Evolutionary conservation across 2,113 vertebrate genomes (phyloP).

Genomic region (Amphilophus citrinellus): DNA sequence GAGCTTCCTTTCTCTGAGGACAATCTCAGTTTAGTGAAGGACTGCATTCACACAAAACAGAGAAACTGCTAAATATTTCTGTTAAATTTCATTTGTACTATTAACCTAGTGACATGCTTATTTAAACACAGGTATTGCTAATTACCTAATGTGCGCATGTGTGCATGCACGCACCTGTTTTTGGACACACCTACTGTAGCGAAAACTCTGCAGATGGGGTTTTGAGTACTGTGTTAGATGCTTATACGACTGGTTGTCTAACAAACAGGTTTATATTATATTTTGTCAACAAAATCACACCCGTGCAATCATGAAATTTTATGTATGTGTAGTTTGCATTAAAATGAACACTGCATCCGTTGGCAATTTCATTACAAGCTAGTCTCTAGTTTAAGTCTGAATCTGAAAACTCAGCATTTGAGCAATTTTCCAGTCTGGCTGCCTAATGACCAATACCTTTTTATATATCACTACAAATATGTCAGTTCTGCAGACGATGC

Average conservation of each 20-base stretch:
- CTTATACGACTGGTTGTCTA: background rate
- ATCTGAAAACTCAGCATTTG: too few species aligned
- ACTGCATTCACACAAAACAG: background rate
- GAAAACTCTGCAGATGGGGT: background rate
- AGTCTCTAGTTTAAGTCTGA: too few species aligned
- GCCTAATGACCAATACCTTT: too few species aligned
- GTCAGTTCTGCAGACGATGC: too few species aligned
- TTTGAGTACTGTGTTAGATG: background rate
- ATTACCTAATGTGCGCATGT: background rate
- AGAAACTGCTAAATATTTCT: background rate
- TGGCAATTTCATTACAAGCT: too few species aligned
- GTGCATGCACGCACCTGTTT: background rate
- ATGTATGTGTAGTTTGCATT: background rate
- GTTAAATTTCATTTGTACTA: background rate
- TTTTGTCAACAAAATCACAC: background rate
- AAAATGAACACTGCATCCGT: background rate
- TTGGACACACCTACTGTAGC: background rate
- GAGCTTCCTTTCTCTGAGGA: conserved; percentile 59
- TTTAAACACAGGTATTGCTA: background rate
- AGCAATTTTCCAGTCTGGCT: too few species aligned
- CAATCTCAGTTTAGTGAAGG: background rate
- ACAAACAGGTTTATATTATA: background rate
- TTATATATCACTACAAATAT: background rate
- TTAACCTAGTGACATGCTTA: background rate
- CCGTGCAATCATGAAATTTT: background rate